Evolutionary conservation across 2,888 invertebrate genomes (phyloP).

Genomic region (Cerastis leucographa): DNA sequence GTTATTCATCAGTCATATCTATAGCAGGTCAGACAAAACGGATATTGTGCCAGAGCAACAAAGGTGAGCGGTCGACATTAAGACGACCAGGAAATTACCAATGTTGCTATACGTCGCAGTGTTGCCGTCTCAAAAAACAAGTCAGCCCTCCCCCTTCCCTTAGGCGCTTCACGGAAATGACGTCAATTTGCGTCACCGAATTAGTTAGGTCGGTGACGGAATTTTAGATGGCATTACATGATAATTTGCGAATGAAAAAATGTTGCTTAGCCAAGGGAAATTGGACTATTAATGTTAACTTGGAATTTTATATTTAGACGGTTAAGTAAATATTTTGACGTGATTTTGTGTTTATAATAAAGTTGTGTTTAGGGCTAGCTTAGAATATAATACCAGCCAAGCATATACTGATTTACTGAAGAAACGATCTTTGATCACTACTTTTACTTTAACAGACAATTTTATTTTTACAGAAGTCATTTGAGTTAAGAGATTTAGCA

Average conservation of each 20-base stretch:
- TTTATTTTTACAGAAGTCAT: neutral
- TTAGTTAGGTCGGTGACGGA: conserved; percentile 59
- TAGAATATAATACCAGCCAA: neutral
- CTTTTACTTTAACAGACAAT: neutral
- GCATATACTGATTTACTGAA: neutral
- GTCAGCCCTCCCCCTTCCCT: conserved; percentile 3
- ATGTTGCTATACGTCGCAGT: conserved; percentile 52
- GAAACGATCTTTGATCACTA: neutral
- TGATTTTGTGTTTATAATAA: neutral
- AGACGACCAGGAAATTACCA: conserved; percentile 68
- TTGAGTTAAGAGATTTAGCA: neutral
- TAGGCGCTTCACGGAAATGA: conserved; percentile 67
- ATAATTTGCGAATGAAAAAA: conserved; percentile 43
- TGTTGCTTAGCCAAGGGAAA: conserved; percentile 24
- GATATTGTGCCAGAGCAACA: conserved; percentile 47
- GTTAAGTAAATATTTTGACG: neutral
- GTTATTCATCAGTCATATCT: conserved; percentile 38
- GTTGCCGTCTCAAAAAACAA: conserved; percentile 66
- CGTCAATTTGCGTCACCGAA: conserved; percentile 67
- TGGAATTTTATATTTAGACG: conserved; percentile 17
- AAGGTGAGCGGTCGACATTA: conserved; percentile 62
- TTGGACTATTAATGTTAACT: conserved; percentile 27
- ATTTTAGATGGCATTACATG: conserved; percentile 59
- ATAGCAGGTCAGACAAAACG: conserved; percentile 34
- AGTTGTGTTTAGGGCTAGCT: neutral